phyloP scores from a whole-genome alignment of 2,888 invertebrate species.

The Tridacna gigas region DNA sequence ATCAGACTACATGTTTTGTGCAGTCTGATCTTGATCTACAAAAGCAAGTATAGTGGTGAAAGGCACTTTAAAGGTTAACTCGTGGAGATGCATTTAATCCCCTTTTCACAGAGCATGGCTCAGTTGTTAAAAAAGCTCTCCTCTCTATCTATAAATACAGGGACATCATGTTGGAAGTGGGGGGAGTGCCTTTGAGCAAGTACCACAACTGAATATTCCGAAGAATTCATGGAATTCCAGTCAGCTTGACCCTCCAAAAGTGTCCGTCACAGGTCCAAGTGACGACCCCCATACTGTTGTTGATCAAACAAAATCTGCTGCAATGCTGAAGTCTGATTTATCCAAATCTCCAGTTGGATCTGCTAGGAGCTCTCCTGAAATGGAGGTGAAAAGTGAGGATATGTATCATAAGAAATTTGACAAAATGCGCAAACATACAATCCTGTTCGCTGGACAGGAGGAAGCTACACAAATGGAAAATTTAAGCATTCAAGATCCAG shows the following conservation, averaged over 20 bases:
- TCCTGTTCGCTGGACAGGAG: conserved; percentile 25
- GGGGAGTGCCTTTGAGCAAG: conserved; percentile 64
- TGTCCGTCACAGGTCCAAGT: conserved; percentile 58
- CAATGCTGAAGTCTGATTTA: background rate
- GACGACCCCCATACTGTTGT: conserved; percentile 40
- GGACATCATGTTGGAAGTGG: conserved; percentile 37
- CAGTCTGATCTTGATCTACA: no score
- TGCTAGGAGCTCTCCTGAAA: conserved; percentile 48
- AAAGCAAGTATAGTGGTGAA: no score
- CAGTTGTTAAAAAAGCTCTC: no score
- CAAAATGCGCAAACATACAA: conserved; percentile 74
- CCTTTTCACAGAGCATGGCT: no score
- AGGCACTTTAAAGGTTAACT: no score
- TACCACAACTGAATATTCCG: conserved; percentile 44
- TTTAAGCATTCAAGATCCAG: conserved; percentile 48
- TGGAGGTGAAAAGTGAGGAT: conserved; percentile 50
- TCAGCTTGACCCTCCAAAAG: conserved; percentile 47
- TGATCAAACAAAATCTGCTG: background rate
- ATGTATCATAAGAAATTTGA: conserved; percentile 80
- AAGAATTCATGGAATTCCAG: conserved; percentile 31
- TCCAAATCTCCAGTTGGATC: conserved; percentile 35
- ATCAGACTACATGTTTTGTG: no score
- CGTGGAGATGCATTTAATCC: no score
- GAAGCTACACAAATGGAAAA: conserved; percentile 58
- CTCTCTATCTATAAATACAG: conserved; percentile 15